phyloP scores from a whole-genome alignment of 1,140 invertebrate species.

The Drosophila suzukii region DNA sequence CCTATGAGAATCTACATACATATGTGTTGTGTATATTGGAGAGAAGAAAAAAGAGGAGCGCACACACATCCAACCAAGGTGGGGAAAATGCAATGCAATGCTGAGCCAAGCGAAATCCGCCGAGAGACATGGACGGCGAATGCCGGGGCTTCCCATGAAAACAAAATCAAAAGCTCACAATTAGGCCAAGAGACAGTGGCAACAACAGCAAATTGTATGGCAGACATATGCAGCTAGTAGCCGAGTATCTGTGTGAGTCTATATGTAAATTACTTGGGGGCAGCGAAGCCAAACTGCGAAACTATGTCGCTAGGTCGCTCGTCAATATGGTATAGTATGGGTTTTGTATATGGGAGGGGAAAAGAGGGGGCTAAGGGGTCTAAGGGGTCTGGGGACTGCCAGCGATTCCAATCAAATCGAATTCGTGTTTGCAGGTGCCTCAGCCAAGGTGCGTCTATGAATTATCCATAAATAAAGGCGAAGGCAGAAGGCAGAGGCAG shows the following conservation, averaged over 20 bases:
- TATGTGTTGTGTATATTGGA: constrained; percentile 1
- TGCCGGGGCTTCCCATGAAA: constrained; percentile 58
- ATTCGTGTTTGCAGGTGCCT: constrained; percentile 56
- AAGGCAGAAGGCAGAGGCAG: constrained; percentile 47
- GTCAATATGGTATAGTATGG: constrained; percentile 29
- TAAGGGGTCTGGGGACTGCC: constrained; percentile 12
- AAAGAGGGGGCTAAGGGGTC: not conserved
- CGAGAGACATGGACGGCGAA: constrained; percentile 12
- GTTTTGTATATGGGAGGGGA: constrained; percentile 1
- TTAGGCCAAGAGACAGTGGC: constrained; percentile 70
- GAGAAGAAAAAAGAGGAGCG: constrained; percentile 34
- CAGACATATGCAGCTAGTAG: constrained; percentile 42
- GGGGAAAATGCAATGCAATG: constrained; percentile 62
- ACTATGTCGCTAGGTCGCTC: constrained; percentile 77
- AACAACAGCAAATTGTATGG: constrained; percentile 5
- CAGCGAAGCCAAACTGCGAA: constrained; percentile 61
- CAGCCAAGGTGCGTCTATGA: constrained; percentile 69
- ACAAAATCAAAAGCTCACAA: constrained; percentile 79
- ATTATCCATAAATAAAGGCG: constrained; percentile 69
- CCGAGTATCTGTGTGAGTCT: constrained; percentile 21
- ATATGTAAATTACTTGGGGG: constrained; percentile 76
- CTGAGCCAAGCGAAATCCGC: constrained; percentile 54
- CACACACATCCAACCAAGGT: constrained; percentile 65
- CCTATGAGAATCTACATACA: constrained; percentile 20
- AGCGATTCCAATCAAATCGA: constrained; percentile 54